Evolutionary conservation across 2,888 invertebrate genomes (phyloP), one percentile per base, ranked within the genome.

Genomic region (Rhorus exstirpatorius): DNA sequence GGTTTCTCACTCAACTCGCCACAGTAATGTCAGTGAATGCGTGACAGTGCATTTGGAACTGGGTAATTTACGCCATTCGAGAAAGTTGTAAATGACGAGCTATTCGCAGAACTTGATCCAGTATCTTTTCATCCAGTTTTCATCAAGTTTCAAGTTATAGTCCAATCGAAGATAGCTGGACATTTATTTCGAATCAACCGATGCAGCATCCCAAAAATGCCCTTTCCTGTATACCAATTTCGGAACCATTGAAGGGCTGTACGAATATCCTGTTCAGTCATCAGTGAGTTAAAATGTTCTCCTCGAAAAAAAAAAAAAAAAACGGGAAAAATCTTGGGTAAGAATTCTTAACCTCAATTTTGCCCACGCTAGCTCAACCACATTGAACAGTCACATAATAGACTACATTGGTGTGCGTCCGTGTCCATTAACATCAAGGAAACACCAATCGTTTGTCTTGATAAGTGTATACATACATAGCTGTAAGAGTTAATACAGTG

Each of bases 401-500:
- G 55, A 17, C 14, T 31, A 24, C 63, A 65, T 65, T 19, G 31
- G 21, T 38, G 31, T 17, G 44, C 41, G 21, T 19, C 21, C 14
- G 3, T 19, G 7, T 24, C 2, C 14, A 21, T 41, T 26, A n/a
- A 24, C 65, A 65, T 63, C 10, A 26, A 44, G 44, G 19, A 21
- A 44, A 49, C 38, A 53, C 53, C 35, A 61, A 79, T 74, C 49
- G 46, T 35, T 68, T 61, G 31, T 51, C 41, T 26, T 68, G 61
- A 79, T 44, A 53, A 74, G 44, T 60, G 41, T 53, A 24, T 67
- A 31, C 31, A 53, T n/a, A 65, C 51, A 38, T 38, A 67, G 35
- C 46, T 44, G 46, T 68, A 68, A 53, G 70, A 53, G 51, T 49
- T 68, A 58, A 76, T 76, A 58, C 38, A 75, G 68, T 61, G 46